Conservation (phyloP, 2,888 invertebrate genomes). For the Amiota mariae region DNA sequence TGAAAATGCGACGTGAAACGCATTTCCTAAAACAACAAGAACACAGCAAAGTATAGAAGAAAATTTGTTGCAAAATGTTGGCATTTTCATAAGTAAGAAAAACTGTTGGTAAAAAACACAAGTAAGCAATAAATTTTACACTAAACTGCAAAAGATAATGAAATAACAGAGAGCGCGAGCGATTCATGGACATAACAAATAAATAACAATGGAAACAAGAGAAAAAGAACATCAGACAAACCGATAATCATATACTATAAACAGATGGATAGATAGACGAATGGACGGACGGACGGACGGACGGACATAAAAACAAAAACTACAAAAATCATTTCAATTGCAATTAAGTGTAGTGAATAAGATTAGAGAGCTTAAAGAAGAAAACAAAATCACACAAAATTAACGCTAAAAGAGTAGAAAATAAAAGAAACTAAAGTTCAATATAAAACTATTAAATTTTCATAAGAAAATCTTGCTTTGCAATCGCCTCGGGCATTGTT, state of each 20-base stretch:
- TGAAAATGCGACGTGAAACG: constrained; percentile 34
- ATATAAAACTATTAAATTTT: too few relatives aligned
- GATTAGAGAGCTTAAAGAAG: constrained; percentile 52
- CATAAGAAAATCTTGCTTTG: too few relatives aligned
- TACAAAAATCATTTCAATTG: constrained; percentile 42
- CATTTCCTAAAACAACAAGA: constrained; percentile 42
- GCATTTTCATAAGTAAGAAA: constrained; percentile 49
- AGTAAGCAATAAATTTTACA: constrained; percentile 49
- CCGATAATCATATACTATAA: not conserved
- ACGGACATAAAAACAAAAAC: constrained; percentile 1
- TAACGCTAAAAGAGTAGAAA: too few relatives aligned
- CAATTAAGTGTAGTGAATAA: constrained; percentile 63
- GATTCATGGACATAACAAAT: not conserved
- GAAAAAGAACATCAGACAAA: not conserved
- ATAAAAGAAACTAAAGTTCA: too few relatives aligned
- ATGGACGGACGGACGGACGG: too few relatives aligned
- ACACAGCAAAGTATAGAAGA: not conserved
- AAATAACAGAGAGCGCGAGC: not conserved
- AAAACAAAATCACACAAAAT: not conserved
- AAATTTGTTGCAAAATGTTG: constrained; percentile 30
- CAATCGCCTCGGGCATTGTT: too few relatives aligned
- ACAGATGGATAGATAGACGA: not conserved
- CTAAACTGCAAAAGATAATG: not conserved
- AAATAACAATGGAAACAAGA: constrained; percentile 21
- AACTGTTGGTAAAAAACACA: constrained; percentile 9